Conservation (phyloP, 2,888 invertebrate genomes). For the Sceliomorpha sp. region DNA sequence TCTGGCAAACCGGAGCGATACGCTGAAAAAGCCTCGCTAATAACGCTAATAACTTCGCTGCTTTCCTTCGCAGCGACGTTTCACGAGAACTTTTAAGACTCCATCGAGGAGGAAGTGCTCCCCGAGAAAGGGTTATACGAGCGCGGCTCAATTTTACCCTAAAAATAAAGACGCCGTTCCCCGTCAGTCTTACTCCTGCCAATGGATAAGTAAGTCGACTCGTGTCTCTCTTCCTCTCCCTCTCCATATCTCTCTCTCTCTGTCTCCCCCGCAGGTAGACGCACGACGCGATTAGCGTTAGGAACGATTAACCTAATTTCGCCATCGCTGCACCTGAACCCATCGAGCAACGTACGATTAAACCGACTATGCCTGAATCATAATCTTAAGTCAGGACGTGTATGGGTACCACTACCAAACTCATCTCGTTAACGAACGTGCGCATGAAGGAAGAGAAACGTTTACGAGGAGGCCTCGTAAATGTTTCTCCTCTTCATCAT, state of each 20-base stretch:
- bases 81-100: slow-evolving; percentile 7
- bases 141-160: slow-evolving; percentile 22
- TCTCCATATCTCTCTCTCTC: too few species aligned
- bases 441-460: slow-evolving; percentile 11
- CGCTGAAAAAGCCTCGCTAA: too few species aligned
- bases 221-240: too few species aligned
- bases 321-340: slow-evolving; percentile 64
- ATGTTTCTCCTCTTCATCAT: slow-evolving; percentile 44
- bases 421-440: too few species aligned
- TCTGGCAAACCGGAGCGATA: too few species aligned
- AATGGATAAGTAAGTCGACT: slow-evolving; percentile 7
- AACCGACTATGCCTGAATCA: slow-evolving; percentile 62
- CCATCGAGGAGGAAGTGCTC: neutral
- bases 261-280: slow-evolving; percentile 28
- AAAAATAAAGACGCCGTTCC: slow-evolving; percentile 30
- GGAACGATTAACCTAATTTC: slow-evolving; percentile 72
- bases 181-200: slow-evolving; percentile 2
- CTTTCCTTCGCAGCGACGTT: too few species aligned
- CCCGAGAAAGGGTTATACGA: slow-evolving; percentile 13
- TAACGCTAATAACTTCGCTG: too few species aligned
- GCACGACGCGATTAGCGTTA: slow-evolving; percentile 63
- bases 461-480: slow-evolving; percentile 28
- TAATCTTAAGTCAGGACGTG: too few species aligned
- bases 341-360: slow-evolving; percentile 59
- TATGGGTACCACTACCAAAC: slow-evolving; percentile 44